These are phyloP conservation scores for Oopsacas minuta DNA, from an alignment of 37 sponge, comb jelly and placozoan genomes.

Conservation along the genomic window DNA sequence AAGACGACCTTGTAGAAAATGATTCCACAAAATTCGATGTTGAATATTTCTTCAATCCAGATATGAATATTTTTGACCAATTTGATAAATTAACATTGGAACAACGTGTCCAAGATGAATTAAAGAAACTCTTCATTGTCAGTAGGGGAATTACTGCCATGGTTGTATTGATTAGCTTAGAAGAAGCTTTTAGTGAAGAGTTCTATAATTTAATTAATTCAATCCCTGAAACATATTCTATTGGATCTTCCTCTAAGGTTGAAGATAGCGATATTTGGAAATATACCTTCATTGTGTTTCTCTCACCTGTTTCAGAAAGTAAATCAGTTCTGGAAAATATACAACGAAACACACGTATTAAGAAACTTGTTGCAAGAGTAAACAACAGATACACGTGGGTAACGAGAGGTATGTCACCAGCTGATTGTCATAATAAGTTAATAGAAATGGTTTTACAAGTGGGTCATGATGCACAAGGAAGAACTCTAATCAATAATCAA, in stretches of 20 bases:
- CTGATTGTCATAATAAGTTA: not conserved
- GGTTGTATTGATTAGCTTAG: not conserved
- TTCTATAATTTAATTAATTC: not conserved
- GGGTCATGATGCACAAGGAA: not conserved
- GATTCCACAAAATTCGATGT: not conserved
- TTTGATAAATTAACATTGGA: not conserved
- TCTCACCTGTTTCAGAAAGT: not conserved
- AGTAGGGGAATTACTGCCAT: not conserved
- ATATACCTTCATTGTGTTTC: not conserved
- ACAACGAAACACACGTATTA: not conserved
- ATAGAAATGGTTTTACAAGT: not conserved
- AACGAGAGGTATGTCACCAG: not conserved
- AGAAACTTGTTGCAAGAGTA: not conserved
- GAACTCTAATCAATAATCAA: no score
- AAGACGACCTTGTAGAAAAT: not conserved
- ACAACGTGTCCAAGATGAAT: not conserved
- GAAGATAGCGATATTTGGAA: not conserved
- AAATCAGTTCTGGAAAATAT: not conserved
- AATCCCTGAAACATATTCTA: not conserved
- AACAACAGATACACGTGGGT: not conserved
- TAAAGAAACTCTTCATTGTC: not conserved
- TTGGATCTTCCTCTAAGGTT: not conserved
- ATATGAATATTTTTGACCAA: not conserved
- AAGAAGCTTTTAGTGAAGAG: not conserved
- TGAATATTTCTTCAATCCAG: not conserved